Conservation (phyloP, 1,140 invertebrate species). For the Drosophila micromelanica region DNA sequence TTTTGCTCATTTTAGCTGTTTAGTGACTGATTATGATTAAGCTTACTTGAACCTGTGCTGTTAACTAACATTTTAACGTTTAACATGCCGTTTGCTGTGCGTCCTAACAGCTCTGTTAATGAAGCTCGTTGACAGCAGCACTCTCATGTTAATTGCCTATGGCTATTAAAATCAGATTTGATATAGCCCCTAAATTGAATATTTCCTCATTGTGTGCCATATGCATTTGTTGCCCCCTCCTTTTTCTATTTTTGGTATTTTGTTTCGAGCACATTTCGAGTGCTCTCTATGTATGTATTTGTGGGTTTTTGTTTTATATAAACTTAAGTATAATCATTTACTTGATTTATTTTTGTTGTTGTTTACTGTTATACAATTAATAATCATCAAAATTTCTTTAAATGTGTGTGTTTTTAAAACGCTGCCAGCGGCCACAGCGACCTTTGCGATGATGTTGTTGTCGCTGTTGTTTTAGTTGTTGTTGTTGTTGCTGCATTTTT, state of each 20-base stretch:
- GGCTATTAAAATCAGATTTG: neutral
- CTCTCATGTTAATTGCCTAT: neutral
- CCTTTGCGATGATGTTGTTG: constrained; percentile 31
- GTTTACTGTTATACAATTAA: constrained; percentile 78
- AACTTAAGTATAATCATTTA: constrained; percentile 76
- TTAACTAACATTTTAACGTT: neutral
- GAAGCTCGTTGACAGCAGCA: neutral
- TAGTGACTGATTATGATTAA: neutral
- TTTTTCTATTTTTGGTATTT: constrained; percentile 8
- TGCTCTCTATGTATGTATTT: constrained; percentile 36
- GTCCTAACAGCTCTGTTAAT: neutral
- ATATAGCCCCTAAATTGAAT: neutral
- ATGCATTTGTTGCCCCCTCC: neutral
- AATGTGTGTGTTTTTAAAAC: constrained; percentile 67
- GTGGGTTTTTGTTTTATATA: constrained; percentile 54
- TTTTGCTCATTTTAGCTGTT: neutral
- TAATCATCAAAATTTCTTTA: constrained; percentile 79
- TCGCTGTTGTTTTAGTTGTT: constrained; percentile 25
- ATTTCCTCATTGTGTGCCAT: neutral
- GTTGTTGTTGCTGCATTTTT: constrained; percentile 20
- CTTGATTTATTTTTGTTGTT: constrained; percentile 78
- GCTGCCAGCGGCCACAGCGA: constrained; percentile 56
- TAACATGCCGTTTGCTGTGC: too few species aligned
- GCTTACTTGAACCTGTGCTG: neutral
- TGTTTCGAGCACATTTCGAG: constrained; percentile 20